Conservation (phyloP, 2,113 vertebrate genomes). For the Aptenodytes patagonicus region DNA sequence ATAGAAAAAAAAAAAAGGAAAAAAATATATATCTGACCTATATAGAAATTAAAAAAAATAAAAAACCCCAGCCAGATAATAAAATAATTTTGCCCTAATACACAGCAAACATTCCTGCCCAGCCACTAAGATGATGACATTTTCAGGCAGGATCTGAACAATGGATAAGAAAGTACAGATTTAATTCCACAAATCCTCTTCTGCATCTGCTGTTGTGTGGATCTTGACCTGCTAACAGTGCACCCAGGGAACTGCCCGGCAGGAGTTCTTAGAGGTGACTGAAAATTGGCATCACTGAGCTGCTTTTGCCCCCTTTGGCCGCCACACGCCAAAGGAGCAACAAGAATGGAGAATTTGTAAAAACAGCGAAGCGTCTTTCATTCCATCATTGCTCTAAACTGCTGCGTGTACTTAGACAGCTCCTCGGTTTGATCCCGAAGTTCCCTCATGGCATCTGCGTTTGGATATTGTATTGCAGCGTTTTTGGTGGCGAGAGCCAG, state of each 20-base stretch:
- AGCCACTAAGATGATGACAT: not conserved
- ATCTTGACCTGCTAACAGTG: not conserved
- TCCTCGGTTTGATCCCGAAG: conserved; percentile 74
- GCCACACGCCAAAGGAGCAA: not conserved
- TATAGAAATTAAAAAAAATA: not conserved
- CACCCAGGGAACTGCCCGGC: not conserved
- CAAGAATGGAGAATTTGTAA: not conserved
- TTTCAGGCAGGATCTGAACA: not conserved
- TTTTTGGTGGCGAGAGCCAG: conserved; percentile 90
- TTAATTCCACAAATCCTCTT: not conserved
- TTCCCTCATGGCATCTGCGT: conserved; percentile 62
- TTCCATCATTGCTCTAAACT: conserved; percentile 80
- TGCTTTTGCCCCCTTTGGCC: not conserved
- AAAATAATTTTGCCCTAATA: not conserved
- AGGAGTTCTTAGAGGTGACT: not conserved
- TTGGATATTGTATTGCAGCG: conserved; percentile 81
- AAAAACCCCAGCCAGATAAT: not conserved
- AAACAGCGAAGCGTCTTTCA: not conserved
- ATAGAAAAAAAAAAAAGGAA: not conserved
- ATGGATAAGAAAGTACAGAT: not conserved
- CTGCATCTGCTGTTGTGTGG: not conserved
- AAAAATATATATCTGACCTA: not conserved
- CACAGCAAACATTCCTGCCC: not conserved
- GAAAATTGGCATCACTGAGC: not conserved
- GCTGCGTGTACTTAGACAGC: conserved; percentile 76